A percentile compares a stretch with the other conserved stretches of the same genome.
phyloP scores from a whole-genome alignment of 1,140 invertebrate species.

The Zaprionus tsacasi region DNA sequence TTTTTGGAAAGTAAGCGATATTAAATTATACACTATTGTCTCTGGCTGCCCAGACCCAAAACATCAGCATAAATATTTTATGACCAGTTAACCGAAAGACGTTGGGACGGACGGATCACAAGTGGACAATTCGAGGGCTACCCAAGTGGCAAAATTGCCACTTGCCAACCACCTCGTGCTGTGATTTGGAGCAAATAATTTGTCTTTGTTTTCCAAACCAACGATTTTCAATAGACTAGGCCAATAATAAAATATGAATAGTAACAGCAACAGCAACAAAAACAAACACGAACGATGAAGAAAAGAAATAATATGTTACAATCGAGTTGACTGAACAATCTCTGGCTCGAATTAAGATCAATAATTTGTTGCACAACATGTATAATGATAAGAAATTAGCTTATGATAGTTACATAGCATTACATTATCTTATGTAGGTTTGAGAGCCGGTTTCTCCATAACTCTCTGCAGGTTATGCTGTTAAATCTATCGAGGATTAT shows the following conservation, averaged over 20 bases:
- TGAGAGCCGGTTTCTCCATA: background rate
- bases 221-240: slow-evolving; percentile 53
- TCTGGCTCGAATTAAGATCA: background rate
- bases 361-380: background rate
- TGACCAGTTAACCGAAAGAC: slow-evolving; percentile 18
- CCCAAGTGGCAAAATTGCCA: slow-evolving; percentile 60
- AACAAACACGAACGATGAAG: background rate
- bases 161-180: slow-evolving; percentile 20
- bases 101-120: no score
- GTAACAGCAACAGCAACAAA: background rate
- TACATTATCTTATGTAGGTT: background rate
- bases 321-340: slow-evolving; percentile 7
- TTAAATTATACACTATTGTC: slow-evolving; percentile 31
- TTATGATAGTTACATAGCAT: background rate
- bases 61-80: slow-evolving; percentile 43
- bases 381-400: background rate
- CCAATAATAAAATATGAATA: slow-evolving; percentile 10
- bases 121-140: background rate
- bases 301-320: background rate
- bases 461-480: background rate
- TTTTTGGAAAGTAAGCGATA: slow-evolving; percentile 31
- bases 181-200: slow-evolving; percentile 75
- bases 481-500: background rate
- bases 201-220: slow-evolving; percentile 72
- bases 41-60: background rate